A percentile compares a stretch with the other conserved stretches of the same genome.
Conservation (phyloP, 2,888 invertebrate species). For the Rhabditoides inermis region DNA sequence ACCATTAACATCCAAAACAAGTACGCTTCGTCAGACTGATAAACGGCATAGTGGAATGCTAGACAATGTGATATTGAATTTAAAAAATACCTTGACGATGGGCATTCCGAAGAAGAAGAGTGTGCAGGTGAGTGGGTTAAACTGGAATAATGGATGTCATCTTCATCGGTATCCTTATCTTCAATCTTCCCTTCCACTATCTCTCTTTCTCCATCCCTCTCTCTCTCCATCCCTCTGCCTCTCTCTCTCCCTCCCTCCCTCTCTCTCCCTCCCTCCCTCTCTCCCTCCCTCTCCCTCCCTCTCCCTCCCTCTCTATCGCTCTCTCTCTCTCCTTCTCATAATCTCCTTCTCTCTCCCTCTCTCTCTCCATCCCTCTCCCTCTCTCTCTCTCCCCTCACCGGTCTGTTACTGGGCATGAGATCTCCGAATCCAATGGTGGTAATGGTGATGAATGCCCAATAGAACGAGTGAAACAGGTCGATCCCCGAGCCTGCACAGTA, state of each 20-base stretch:
- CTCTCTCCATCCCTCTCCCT: no score
- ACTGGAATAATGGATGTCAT: slow-evolving; percentile 10
- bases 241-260: neutral
- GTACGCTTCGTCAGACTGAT: no score
- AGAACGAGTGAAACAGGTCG: slow-evolving; percentile 23
- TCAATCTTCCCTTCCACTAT: neutral
- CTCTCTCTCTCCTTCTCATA: no score
- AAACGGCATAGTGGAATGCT: no score
- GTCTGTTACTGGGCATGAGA: slow-evolving; percentile 36
- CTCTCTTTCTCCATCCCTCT: no score
- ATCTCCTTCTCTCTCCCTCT: no score
- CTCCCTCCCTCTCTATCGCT: neutral
- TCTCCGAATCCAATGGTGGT: slow-evolving; percentile 37
- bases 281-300: neutral
- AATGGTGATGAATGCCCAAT: slow-evolving; percentile 35
- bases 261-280: neutral
- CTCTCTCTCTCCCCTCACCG: slow-evolving; percentile 20
- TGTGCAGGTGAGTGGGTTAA: slow-evolving; percentile 23
- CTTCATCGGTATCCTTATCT: neutral
- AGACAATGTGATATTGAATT: no score
- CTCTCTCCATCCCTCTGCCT: no score
- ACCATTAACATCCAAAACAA: no score
- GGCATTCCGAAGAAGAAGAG: slow-evolving; percentile 37
- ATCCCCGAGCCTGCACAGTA: no score
- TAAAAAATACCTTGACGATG: slow-evolving; percentile 30